A percentile compares a stretch with the other conserved stretches of the same genome.
phyloP scores from a whole-genome alignment of 2,888 invertebrate genomes.

The Dryadula phaetusa region DNA sequence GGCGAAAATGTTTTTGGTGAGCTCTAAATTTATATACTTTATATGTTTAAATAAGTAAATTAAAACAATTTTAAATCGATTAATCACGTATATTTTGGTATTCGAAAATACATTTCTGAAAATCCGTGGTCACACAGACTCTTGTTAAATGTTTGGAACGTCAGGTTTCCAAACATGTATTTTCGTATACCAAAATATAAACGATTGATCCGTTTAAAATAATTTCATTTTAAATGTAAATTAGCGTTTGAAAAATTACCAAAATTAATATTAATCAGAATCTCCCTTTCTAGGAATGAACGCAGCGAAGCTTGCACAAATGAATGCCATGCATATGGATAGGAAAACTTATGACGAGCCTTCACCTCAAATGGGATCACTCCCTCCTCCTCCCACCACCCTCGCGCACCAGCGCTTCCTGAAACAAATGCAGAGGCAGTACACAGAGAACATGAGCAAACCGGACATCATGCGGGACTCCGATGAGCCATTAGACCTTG shows the following conservation, averaged over 20 bases:
- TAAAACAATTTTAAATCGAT: too few relatives aligned
- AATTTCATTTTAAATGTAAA: too few relatives aligned
- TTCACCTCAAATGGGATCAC: conserved; percentile 81
- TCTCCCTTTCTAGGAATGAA: conserved; percentile 85
- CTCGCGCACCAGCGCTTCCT: conserved; percentile 85
- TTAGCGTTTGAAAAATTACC: not conserved
- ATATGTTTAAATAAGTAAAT: not conserved
- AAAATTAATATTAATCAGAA: not conserved
- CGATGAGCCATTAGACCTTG: conserved; percentile 83
- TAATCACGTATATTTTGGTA: too few relatives aligned
- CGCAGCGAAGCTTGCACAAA: conserved; percentile 90
- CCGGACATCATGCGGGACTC: conserved; percentile 82
- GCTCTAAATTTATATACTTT: conserved; percentile 41
- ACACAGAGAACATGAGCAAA: conserved; percentile 83
- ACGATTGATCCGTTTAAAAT: too few relatives aligned
- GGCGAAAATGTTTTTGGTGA: conserved; percentile 91
- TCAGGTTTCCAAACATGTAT: too few relatives aligned
- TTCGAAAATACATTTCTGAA: too few relatives aligned
- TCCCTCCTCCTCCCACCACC: conserved; percentile 82
- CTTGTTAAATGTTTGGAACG: too few relatives aligned
- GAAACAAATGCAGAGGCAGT: conserved; percentile 86
- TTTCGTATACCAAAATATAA: too few relatives aligned
- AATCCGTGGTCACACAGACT: too few relatives aligned
- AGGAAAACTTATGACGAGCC: conserved; percentile 83
- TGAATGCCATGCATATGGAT: conserved; percentile 86